These are phyloP conservation scores for Coecobrya sp. DNA, from an alignment of 2,888 invertebrate species.

Conservation along the genomic window DNA sequence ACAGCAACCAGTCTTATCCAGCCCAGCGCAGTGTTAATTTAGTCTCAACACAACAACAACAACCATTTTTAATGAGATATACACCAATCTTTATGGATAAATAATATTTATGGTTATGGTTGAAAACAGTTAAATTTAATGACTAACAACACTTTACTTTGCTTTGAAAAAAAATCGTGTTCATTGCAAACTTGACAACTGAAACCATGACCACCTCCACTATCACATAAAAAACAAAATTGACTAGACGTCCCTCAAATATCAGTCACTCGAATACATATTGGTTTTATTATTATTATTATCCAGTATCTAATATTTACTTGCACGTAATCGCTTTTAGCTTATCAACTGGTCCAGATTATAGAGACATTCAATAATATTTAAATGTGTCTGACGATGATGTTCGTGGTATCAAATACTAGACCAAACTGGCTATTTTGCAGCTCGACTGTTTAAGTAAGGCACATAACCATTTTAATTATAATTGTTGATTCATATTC, in stretches of 20 bases:
- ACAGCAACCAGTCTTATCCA: constrained; percentile 22
- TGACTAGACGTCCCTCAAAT: constrained; percentile 9
- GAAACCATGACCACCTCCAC: constrained; percentile 73
- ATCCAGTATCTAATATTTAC: neutral
- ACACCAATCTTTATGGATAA: neutral
- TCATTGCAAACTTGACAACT: constrained; percentile 20
- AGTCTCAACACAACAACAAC: neutral
- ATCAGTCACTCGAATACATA: neutral
- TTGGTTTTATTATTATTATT: neutral
- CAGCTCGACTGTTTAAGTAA: neutral
- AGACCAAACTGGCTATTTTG: neutral
- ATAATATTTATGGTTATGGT: constrained; percentile 5
- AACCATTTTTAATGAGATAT: neutral
- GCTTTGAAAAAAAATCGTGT: constrained; percentile 15
- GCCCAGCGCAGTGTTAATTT: neutral
- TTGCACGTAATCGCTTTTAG: neutral
- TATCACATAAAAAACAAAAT: constrained; percentile 26
- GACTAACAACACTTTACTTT: neutral
- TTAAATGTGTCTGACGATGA: neutral
- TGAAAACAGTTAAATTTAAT: constrained; percentile 12
- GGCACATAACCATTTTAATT: neutral
- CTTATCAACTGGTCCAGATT: neutral
- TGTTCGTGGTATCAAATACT: neutral
- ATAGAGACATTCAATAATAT: neutral
- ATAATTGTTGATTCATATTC: neutral